Evolutionary conservation across 2,797 vertebrate genomes (phyloP).

Genomic region (Cossypha niveicapilla): DNA sequence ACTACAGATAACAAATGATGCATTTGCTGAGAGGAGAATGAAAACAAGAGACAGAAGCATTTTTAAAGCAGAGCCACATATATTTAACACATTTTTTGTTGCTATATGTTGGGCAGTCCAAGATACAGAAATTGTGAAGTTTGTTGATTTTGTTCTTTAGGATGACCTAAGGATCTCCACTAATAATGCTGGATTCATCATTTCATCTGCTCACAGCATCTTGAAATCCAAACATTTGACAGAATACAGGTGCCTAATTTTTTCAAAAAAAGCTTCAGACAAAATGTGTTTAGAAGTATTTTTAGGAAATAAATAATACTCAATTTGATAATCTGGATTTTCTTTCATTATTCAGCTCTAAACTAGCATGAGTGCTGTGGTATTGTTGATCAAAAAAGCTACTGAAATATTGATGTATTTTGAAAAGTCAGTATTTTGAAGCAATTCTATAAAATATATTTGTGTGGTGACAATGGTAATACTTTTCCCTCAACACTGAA

Average conservation of each 20-base stretch:
- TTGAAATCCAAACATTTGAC: neutral
- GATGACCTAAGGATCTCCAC: neutral
- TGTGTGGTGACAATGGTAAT: neutral
- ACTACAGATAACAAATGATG: neutral
- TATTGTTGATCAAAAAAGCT: neutral
- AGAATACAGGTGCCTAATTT: neutral
- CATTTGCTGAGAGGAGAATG: neutral
- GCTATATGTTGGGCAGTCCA: neutral
- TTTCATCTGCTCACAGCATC: neutral
- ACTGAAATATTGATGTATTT: neutral
- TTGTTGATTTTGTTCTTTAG: neutral
- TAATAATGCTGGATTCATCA: neutral
- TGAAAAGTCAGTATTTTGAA: conserved; percentile 17
- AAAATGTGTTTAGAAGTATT: neutral
- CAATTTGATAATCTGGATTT: neutral
- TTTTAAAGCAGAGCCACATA: neutral
- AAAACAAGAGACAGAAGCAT: neutral
- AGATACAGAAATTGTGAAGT: neutral
- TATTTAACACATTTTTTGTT: neutral
- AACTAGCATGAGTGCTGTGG: neutral
- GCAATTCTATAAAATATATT: neutral
- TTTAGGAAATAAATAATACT: neutral
- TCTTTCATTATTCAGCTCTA: neutral
- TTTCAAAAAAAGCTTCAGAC: neutral
- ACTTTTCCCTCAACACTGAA: neutral